Conservation (phyloP, 2,888 invertebrate genomes). For the Fragum sueziense region DNA sequence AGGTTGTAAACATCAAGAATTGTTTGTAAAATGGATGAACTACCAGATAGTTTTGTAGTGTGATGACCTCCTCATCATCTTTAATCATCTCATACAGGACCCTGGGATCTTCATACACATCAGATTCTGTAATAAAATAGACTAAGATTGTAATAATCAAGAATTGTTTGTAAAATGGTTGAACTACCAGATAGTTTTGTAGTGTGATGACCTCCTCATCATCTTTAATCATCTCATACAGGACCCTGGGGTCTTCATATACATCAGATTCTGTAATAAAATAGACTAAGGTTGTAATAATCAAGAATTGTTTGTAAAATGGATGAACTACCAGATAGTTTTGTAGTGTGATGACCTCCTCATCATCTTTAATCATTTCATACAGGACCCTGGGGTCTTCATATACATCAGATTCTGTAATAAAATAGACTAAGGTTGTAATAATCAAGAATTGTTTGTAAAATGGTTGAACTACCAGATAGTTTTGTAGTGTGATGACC, state of each 20-base stretch:
- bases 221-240: constrained; percentile 73
- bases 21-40: no score
- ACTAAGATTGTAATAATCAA: no score
- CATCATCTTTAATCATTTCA: constrained; percentile 72
- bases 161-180: no score
- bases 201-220: constrained; percentile 75
- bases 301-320: no score
- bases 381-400: constrained; percentile 76
- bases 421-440: no score
- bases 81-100: constrained; percentile 75
- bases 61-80: constrained; percentile 72
- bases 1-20: no score
- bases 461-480: no score
- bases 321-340: constrained; percentile 79
- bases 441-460: no score
- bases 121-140: constrained; percentile 71
- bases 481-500: constrained; percentile 72
- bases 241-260: constrained; percentile 75
- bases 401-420: constrained; percentile 75
- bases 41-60: constrained; percentile 77
- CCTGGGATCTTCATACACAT: constrained; percentile 76
- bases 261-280: constrained; percentile 74
- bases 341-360: constrained; percentile 74
- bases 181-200: constrained; percentile 77
- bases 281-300: no score